Evolutionary conservation across 2,797 vertebrate genomes (phyloP), one percentile per base, ranked within the genome.

Genomic region (Kryptopterus vitreolus): DNA sequence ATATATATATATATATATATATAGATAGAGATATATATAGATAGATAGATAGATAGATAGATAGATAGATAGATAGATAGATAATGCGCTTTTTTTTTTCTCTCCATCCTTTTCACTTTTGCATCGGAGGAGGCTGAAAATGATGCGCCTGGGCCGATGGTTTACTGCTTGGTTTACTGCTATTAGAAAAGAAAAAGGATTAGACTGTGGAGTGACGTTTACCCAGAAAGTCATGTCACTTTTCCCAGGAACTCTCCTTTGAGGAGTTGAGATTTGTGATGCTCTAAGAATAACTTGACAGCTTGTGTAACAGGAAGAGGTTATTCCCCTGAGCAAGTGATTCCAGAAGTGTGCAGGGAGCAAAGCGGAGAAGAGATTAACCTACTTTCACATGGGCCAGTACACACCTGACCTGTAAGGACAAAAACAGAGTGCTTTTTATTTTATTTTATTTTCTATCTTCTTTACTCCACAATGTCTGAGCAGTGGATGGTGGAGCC

Each of bases 341-440:
- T 77, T 83, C 82, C 79, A 85, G 70, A 70, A 84, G 84, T 55
- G 75, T 52, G 55, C 69, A 29, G 52, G 6, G 73, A 84, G 70
- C 4, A 72, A 82, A 50, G 46, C 76, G 81, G 76, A 81, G 79
- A 81, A 80, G 63, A 82, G 86, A 88, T 89, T 89, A 88, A 87
- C 87, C 87, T 88, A 88, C 86, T 89, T 89, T 78, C 72, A 77
- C 71, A 78, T 77, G 76, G 84, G 65, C 83, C 83, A 81, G 69
- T 59, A 63, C 84, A 81, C 82, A 87, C 85, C 87, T 88, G 86
- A 83, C 85, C 77, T 85, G 86, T 72, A 79, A 83, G 78, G 76
- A 78, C 26, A 63, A 80, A 79, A 84, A 59, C 82, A 68, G 58
- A 62, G 79, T 72, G 73, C 35, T 68, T 38, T 38, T 38, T 38